These are phyloP conservation scores for Protosalanx chinensis DNA, from an alignment of 2,797 vertebrate species.

Conservation along the genomic window DNA sequence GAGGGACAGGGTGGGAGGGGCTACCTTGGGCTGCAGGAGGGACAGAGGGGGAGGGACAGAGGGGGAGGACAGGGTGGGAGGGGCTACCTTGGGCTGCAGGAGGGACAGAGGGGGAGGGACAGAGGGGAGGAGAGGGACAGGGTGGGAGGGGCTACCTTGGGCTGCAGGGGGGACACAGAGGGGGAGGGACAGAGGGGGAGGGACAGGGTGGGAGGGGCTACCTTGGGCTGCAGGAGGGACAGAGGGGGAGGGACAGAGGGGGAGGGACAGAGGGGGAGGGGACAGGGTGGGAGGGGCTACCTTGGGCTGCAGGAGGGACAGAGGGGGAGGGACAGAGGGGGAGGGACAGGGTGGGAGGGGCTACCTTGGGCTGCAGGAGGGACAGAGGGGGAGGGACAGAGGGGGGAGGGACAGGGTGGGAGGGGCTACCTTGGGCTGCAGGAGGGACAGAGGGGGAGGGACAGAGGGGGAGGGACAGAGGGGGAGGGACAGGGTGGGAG, in stretches of 20 bases:
- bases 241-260: constrained; percentile 42
- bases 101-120: constrained; percentile 46
- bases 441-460: no score
- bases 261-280: constrained; percentile 27
- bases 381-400: constrained; percentile 38
- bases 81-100: no score
- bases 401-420: constrained; percentile 35
- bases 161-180: no score
- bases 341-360: no score
- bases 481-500: constrained; percentile 11
- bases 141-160: constrained; percentile 21
- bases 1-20: no score
- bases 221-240: no score
- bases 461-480: no score
- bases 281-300: constrained; percentile 7
- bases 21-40: no score
- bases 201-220: no score
- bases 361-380: no score
- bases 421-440: constrained; percentile 38
- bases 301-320: constrained; percentile 10
- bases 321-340: constrained; percentile 38
- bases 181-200: constrained; percentile 32
- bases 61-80: constrained; percentile 33
- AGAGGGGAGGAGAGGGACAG: constrained; percentile 39
- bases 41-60: constrained; percentile 38